Evolutionary conservation across 2,888 invertebrate species (phyloP).

Genomic region (Hypena proboscidalis): DNA sequence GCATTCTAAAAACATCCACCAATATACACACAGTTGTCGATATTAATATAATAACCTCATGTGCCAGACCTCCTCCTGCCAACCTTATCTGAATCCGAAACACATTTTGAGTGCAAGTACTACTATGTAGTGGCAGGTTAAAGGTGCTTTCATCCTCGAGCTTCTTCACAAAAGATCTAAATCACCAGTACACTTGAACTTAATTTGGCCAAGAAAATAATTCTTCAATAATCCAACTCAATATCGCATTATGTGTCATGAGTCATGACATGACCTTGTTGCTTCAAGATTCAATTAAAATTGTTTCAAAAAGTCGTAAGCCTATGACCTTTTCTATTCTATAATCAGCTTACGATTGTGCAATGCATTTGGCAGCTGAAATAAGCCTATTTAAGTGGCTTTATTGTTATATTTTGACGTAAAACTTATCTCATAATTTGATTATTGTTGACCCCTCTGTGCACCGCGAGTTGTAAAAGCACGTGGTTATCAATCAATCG

Average conservation of each 20-base stretch:
- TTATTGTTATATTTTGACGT: slow-evolving; percentile 36
- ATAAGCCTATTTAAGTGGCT: slow-evolving; percentile 15
- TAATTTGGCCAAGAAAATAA: not conserved
- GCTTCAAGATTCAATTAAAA: slow-evolving; percentile 46
- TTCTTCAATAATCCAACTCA: slow-evolving; percentile 21
- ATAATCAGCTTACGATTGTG: slow-evolving; percentile 36
- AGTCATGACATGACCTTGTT: slow-evolving; percentile 25
- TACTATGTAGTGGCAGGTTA: too few relatives aligned
- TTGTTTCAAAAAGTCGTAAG: slow-evolving; percentile 41
- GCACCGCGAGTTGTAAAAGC: slow-evolving; percentile 30
- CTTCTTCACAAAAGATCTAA: too few relatives aligned
- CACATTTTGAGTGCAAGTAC: too few relatives aligned
- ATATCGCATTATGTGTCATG: slow-evolving; percentile 20
- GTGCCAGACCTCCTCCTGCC: too few relatives aligned
- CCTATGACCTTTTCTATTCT: slow-evolving; percentile 49
- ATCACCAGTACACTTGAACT: not conserved
- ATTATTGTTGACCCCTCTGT: slow-evolving; percentile 43
- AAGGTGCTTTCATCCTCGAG: too few relatives aligned
- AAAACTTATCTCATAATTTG: slow-evolving; percentile 40
- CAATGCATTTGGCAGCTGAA: slow-evolving; percentile 29
- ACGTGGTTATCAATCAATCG: slow-evolving; percentile 29
- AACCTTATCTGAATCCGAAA: too few relatives aligned
- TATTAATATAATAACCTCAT: too few relatives aligned
- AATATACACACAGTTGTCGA: too few relatives aligned
- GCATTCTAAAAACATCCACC: too few relatives aligned